These are phyloP conservation scores for Acridotheres tristis DNA, from an alignment of 2,797 vertebrate species.

Conservation along the genomic window DNA sequence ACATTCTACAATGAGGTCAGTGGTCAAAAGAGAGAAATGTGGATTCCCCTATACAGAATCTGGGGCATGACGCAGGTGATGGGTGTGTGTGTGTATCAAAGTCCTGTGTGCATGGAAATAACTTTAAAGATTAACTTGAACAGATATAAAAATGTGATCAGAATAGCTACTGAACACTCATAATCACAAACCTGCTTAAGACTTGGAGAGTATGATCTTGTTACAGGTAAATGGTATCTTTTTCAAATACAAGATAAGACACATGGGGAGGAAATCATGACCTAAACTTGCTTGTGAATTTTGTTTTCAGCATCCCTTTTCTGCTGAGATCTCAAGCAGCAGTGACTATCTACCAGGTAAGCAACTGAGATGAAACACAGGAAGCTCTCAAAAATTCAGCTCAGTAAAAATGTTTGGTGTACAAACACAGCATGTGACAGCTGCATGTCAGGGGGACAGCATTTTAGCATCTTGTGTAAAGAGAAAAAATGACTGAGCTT, in stretches of 20 bases:
- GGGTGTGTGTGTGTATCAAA: not conserved
- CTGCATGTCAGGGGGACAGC: not conserved
- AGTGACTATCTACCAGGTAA: slow-evolving; percentile 25
- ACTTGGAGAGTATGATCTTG: not conserved
- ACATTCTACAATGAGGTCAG: slow-evolving; percentile 13
- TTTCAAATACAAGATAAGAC: not conserved
- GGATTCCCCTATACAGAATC: rapidly evolving
- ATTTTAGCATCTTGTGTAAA: not conserved
- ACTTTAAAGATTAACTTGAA: not conserved
- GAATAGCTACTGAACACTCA: not conserved
- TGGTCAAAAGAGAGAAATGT: not conserved
- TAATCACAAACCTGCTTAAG: not conserved
- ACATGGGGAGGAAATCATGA: not conserved
- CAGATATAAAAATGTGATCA: not conserved
- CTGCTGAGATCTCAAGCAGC: not conserved
- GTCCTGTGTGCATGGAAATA: not conserved
- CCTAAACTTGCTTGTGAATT: not conserved
- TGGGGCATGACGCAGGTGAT: not conserved
- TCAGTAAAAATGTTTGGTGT: not conserved
- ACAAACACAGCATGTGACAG: rapidly evolving
- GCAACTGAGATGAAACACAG: not conserved
- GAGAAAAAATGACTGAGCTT: not conserved
- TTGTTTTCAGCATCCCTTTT: slow-evolving; percentile 35
- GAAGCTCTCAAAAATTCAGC: not conserved
- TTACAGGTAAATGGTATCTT: not conserved